A percentile compares a stretch with the other conserved stretches of the same genome.
phyloP scores from a whole-genome alignment of 2,797 vertebrate species.

The Hydrophis major region DNA sequence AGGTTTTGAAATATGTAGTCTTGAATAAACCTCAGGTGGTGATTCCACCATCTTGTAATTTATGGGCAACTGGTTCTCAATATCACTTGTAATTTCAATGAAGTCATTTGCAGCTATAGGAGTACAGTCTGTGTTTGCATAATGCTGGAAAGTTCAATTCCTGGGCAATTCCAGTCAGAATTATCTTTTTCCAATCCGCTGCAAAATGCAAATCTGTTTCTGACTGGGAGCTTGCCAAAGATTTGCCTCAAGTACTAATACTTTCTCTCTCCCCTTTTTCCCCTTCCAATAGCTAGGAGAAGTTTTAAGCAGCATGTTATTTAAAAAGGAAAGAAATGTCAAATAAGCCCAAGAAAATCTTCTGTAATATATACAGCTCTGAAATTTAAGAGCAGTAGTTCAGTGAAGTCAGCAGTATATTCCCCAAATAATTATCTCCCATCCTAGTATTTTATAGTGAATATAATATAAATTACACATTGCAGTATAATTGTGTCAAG shows the following conservation, averaged over 20 bases:
- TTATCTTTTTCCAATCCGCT: slow-evolving; percentile 28
- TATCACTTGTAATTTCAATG: slow-evolving; percentile 18
- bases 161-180: slow-evolving; percentile 30
- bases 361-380: not conserved
- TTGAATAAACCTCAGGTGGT: slow-evolving; percentile 12
- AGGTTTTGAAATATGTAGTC: not conserved
- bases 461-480: not conserved
- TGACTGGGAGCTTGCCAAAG: not conserved
- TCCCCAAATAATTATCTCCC: not conserved
- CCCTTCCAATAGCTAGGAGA: not conserved
- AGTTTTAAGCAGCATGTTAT: not conserved
- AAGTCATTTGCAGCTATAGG: slow-evolving; percentile 21
- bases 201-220: slow-evolving; percentile 43
- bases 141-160: slow-evolving; percentile 35
- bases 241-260: slow-evolving; percentile 2
- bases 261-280: not conserved
- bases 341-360: not conserved
- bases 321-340: not conserved
- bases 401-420: not conserved
- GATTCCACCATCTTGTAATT: slow-evolving; percentile 26
- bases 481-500: not conserved
- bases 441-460: slow-evolving; percentile 19
- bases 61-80: slow-evolving; percentile 4
- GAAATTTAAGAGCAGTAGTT: not conserved
- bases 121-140: slow-evolving; percentile 21